Percentiles rank a stretch among this genome's conserved stretches.
Evolutionary conservation across 2,888 invertebrate species (phyloP).

Genomic region (Byasa hedistus): DNA sequence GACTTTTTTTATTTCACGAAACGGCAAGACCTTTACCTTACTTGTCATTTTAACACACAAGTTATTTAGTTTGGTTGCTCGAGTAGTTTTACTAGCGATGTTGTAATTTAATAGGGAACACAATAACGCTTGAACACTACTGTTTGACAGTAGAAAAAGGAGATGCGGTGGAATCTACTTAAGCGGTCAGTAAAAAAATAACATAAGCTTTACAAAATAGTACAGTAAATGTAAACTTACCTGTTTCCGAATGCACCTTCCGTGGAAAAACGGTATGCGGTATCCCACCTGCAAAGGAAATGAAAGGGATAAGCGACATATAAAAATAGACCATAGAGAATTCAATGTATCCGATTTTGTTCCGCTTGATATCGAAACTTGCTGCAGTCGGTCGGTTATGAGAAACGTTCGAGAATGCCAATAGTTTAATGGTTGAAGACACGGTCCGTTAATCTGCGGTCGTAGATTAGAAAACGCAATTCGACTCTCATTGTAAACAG

Average conservation of each 20-base stretch:
- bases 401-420: neutral
- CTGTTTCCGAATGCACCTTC: slow-evolving; percentile 18
- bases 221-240: slow-evolving; percentile 11
- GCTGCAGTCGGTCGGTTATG: neutral
- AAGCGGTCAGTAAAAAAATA: no score
- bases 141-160: no score
- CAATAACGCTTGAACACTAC: no score
- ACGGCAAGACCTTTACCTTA: no score
- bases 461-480: neutral
- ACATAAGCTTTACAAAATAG: neutral
- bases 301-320: slow-evolving; percentile 38
- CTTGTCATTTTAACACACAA: no score
- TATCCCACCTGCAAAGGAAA: slow-evolving; percentile 48
- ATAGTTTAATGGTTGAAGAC: neutral
- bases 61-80: no score
- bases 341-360: slow-evolving; percentile 9
- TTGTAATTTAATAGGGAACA: no score
- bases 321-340: slow-evolving; percentile 20
- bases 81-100: no score
- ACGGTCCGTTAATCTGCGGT: neutral
- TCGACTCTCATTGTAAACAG: neutral
- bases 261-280: slow-evolving; percentile 35
- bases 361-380: slow-evolving; percentile 6
- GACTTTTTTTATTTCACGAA: no score
- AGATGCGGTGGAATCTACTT: no score